Conservation (phyloP, 2,888 invertebrate species). For the Brachylomia viminalis region DNA sequence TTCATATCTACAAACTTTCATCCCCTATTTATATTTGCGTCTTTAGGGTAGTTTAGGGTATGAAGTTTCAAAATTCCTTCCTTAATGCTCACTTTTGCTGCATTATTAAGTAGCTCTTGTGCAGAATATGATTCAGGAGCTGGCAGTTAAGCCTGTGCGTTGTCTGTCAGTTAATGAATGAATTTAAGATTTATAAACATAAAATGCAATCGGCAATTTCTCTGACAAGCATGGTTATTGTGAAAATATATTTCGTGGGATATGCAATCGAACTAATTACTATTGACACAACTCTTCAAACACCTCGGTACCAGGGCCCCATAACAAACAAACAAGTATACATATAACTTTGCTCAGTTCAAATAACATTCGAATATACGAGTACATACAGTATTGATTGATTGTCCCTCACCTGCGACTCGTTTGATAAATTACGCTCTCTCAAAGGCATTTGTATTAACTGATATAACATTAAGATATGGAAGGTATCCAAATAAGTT, state of each 20-base stretch:
- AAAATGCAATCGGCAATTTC: neutral
- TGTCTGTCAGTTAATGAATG: neutral
- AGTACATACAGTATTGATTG: slow-evolving; percentile 54
- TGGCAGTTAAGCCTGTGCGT: neutral
- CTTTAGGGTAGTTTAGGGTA: neutral
- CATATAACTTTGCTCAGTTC: slow-evolving; percentile 6
- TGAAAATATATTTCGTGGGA: too few relatives aligned
- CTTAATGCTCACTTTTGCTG: neutral
- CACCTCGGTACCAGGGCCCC: slow-evolving; percentile 36
- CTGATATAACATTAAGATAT: slow-evolving; percentile 29
- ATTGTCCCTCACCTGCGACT: slow-evolving; percentile 41
- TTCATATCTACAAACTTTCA: too few relatives aligned
- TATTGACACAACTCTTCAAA: slow-evolving; percentile 11
- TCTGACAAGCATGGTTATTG: too few relatives aligned
- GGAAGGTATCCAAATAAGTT: slow-evolving; percentile 45
- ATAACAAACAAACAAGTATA: slow-evolving; percentile 40
- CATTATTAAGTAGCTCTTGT: neutral
- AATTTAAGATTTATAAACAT: neutral
- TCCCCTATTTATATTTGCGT: neutral
- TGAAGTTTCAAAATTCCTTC: neutral
- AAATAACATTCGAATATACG: slow-evolving; percentile 45
- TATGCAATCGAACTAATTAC: neutral
- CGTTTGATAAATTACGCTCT: slow-evolving; percentile 46
- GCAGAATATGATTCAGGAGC: neutral
- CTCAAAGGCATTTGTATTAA: slow-evolving; percentile 2